Conservation (phyloP, 2,888 invertebrate genomes). For the Emmelina monodactyla region DNA sequence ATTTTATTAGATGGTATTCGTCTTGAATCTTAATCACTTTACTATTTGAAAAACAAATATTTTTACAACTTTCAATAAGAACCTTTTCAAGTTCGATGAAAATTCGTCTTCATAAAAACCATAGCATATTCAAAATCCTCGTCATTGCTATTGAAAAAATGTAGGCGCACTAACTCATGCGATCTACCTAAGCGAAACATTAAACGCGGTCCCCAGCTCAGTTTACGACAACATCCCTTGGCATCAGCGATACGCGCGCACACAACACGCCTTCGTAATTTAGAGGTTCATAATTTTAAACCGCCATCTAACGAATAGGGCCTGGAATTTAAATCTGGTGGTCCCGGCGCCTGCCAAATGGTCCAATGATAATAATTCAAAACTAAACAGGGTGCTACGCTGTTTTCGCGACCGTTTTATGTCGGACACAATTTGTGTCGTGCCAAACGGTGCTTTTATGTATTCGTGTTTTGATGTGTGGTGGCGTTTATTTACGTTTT, state of each 20-base stretch:
- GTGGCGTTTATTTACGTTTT: too few relatives aligned
- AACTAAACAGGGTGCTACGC: constrained; percentile 21
- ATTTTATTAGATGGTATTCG: constrained; percentile 3
- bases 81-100: too few relatives aligned
- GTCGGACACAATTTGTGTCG: too few relatives aligned
- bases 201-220: constrained; percentile 14
- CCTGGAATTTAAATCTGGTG: constrained; percentile 19
- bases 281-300: constrained; percentile 15
- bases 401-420: not conserved
- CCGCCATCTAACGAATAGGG: constrained; percentile 23
- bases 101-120: too few relatives aligned
- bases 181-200: too few relatives aligned
- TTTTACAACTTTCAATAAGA: not conserved
- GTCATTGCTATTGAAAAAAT: too few relatives aligned
- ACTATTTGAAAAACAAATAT: not conserved
- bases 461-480: too few relatives aligned
- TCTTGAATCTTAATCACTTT: not conserved
- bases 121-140: too few relatives aligned
- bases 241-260: constrained; percentile 16
- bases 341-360: constrained; percentile 30
- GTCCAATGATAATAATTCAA: constrained; percentile 30
- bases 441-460: too few relatives aligned
- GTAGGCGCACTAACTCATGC: too few relatives aligned
- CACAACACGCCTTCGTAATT: constrained; percentile 18
- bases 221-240: constrained; percentile 16